These are phyloP conservation scores for Choristoneura rosaceana DNA, from an alignment of 2,888 invertebrate genomes.

Conservation along the genomic window DNA sequence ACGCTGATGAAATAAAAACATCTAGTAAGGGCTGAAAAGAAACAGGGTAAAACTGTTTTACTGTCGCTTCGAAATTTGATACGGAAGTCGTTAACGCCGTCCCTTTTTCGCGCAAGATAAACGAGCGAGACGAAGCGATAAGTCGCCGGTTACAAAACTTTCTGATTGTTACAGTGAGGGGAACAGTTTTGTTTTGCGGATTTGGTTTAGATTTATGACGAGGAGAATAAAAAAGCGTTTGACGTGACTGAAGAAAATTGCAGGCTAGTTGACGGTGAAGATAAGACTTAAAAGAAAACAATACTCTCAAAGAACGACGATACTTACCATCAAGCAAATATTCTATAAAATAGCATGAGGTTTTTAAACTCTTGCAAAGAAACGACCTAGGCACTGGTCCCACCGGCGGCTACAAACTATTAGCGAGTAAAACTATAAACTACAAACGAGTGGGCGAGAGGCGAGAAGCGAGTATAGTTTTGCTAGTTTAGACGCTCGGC, in stretches of 20 bases:
- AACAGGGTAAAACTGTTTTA: slow-evolving; percentile 27
- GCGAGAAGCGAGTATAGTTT: too few relatives aligned
- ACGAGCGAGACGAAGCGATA: slow-evolving; percentile 19
- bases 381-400: too few relatives aligned
- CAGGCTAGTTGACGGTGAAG: too few relatives aligned
- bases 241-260: not conserved
- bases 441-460: too few relatives aligned
- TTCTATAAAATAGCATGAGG: too few relatives aligned
- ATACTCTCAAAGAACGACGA: too few relatives aligned
- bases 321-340: too few relatives aligned
- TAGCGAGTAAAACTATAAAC: too few relatives aligned
- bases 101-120: slow-evolving; percentile 10
- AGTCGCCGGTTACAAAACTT: slow-evolving; percentile 12
- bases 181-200: slow-evolving; percentile 8
- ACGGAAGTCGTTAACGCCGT: slow-evolving; percentile 30
- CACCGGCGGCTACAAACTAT: too few relatives aligned
- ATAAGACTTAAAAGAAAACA: too few relatives aligned
- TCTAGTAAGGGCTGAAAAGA: slow-evolving; percentile 4
- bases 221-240: not conserved
- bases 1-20: not conserved
- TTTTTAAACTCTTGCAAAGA: too few relatives aligned
- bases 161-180: slow-evolving; percentile 3
- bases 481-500: too few relatives aligned
- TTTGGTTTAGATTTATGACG: not conserved
- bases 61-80: slow-evolving; percentile 30